Conservation (phyloP, 2,888 invertebrate genomes). For the Trichacis sp. region DNA sequence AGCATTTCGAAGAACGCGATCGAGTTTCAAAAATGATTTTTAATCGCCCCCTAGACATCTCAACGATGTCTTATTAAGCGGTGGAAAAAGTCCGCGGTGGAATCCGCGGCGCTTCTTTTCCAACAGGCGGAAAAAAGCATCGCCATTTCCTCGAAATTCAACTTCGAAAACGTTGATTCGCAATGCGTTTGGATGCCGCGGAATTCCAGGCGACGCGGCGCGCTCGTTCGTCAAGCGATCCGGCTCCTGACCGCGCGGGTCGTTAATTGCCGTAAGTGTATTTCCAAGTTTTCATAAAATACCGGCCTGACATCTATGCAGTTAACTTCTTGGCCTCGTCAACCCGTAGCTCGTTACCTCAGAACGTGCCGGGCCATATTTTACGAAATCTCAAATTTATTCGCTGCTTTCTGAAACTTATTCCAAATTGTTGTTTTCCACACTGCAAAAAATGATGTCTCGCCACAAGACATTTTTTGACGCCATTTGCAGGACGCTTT, state of each 20-base stretch:
- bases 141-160: neutral
- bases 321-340: constrained; percentile 30
- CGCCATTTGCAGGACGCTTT: too few species aligned
- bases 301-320: constrained; percentile 20
- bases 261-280: constrained; percentile 32
- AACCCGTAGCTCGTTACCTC: constrained; percentile 18
- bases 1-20: too few species aligned
- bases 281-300: constrained; percentile 40
- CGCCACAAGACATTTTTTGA: too few species aligned
- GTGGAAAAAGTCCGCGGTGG: too few species aligned
- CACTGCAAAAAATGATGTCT: too few species aligned
- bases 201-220: constrained; percentile 25
- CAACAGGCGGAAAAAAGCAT: too few species aligned
- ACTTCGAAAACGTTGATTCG: constrained; percentile 27
- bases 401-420: too few species aligned
- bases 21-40: too few species aligned
- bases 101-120: too few species aligned
- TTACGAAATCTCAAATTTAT: constrained; percentile 6
- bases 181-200: constrained; percentile 12
- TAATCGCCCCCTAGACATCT: too few species aligned
- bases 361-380: constrained; percentile 12
- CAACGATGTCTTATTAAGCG: too few species aligned
- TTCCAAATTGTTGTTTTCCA: too few species aligned
- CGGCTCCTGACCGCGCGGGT: constrained; percentile 29
- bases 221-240: constrained; percentile 31